phyloP scores from a whole-genome alignment of 2,888 invertebrate genomes.

The Pasiphila rectangulata region DNA sequence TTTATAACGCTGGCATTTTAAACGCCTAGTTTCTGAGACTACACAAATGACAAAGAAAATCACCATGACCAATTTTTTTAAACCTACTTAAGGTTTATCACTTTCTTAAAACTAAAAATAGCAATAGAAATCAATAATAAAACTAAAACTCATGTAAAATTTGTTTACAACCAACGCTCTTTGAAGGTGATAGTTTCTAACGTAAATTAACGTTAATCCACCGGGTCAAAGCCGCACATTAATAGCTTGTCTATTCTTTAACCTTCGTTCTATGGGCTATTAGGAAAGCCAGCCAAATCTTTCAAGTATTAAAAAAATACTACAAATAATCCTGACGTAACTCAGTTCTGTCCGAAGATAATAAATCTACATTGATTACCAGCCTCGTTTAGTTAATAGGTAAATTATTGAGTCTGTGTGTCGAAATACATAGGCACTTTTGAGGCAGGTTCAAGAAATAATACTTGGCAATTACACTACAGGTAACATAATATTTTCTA shows the following conservation, averaged over 20 bases:
- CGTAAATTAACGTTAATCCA: conserved; percentile 2
- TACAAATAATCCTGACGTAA: neutral
- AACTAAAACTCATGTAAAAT: no score
- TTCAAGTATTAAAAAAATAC: conserved; percentile 11
- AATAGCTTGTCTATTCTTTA: conserved; percentile 8
- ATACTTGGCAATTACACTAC: neutral
- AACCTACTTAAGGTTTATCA: no score
- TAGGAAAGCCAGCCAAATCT: conserved; percentile 22
- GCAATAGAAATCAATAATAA: no score
- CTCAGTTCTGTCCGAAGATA: neutral
- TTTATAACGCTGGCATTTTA: no score
- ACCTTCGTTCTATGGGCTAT: conserved; percentile 19
- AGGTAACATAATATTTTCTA: no score
- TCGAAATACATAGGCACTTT: neutral
- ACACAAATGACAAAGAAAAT: no score
- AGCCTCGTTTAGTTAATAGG: neutral
- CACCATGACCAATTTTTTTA: no score
- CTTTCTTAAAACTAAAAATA: no score
- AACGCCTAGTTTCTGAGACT: no score
- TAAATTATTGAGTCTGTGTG: neutral
- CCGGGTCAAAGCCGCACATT: conserved; percentile 11
- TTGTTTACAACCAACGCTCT: neutral
- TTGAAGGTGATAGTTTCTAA: neutral
- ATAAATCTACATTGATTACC: conserved; percentile 1
- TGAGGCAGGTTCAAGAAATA: neutral